Conservation (phyloP, 2,888 invertebrate genomes). For the Coleophora deauratella region DNA sequence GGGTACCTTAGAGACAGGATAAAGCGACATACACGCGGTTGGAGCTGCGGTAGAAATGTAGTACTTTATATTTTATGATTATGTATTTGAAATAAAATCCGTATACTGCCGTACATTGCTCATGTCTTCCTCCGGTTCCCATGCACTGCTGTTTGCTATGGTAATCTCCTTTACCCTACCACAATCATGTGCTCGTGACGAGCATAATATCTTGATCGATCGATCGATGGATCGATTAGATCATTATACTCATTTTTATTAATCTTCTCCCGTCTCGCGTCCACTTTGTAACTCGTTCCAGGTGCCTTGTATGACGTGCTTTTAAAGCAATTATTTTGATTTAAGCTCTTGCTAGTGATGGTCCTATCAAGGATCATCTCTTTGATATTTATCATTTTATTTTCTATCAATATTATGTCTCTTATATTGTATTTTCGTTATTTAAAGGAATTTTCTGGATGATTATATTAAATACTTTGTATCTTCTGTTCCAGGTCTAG, state of each 20-base stretch:
- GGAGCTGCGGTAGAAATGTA: too few relatives aligned
- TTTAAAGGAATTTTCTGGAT: too few relatives aligned
- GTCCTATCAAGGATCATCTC: too few relatives aligned
- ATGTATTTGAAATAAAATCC: too few relatives aligned
- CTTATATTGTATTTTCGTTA: too few relatives aligned
- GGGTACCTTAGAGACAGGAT: too few relatives aligned
- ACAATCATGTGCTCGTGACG: slow-evolving; percentile 8
- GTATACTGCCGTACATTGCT: too few relatives aligned
- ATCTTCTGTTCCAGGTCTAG: slow-evolving; percentile 53
- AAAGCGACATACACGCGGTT: too few relatives aligned
- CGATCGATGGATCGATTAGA: slow-evolving; percentile 9
- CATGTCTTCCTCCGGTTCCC: slow-evolving; percentile 1
- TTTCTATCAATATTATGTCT: too few relatives aligned
- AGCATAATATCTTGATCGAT: slow-evolving; percentile 8
- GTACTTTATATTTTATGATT: too few relatives aligned
- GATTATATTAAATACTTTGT: not conserved
- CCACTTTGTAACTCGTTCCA: not conserved
- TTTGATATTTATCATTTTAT: too few relatives aligned
- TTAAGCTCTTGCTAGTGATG: not conserved
- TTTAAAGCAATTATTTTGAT: not conserved
- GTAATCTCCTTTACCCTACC: slow-evolving; percentile 7
- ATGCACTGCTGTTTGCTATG: slow-evolving; percentile 11
- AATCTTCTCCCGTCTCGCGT: not conserved
- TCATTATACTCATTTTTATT: slow-evolving; percentile 5
- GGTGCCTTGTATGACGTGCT: not conserved